Evolutionary conservation across 1,140 invertebrate genomes (phyloP), one percentile per base, ranked within the genome.

Genomic region (Atta colombica): DNA sequence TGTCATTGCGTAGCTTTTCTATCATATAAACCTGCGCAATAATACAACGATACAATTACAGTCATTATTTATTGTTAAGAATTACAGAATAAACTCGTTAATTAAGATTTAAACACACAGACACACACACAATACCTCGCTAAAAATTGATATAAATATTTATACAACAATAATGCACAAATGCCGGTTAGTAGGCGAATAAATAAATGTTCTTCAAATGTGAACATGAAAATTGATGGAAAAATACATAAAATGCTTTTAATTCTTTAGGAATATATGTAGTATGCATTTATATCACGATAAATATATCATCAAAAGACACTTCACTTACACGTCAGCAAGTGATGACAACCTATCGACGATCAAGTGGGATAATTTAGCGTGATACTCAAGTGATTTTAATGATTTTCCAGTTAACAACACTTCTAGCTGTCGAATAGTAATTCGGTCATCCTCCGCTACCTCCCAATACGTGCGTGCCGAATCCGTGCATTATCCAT

Each of bases 351-450:
- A 74, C 60, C 71, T 66, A 90, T 90, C 78, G 58, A 74, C 72
- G 61, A 51, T 85, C 69, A 55, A 89, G 78, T 63, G 75, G 4
- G 14, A 58, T 31, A 68, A 75, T 51, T 80, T 55, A 89, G 69
- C 58, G 68, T 68, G 45, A 71, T 77, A 68, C 85, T 77, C 69
- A 72, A 84, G 71, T 85, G 77, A 89, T 86, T 87, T 61, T 49
- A 81, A 89, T 86, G 75, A 89, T 84, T 90, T 89, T 87, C 85
- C 25, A 69, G 28, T 87, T 66, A 87, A 87, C 49, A 75, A 63
- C 72, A 63, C 74, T 75, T 85, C 88, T 61, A 3, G 53, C 45
- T 69, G 21, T 89, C 68, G 60, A 74, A 88, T 84, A 58, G 18
- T 49, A 89, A 72, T 81, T 77, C 39, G 55, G 45, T 66, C 69